Evolutionary conservation across 2,113 vertebrate species (phyloP), one percentile per base, ranked within the genome.

Genomic region (Thalassoma bifasciatum): DNA sequence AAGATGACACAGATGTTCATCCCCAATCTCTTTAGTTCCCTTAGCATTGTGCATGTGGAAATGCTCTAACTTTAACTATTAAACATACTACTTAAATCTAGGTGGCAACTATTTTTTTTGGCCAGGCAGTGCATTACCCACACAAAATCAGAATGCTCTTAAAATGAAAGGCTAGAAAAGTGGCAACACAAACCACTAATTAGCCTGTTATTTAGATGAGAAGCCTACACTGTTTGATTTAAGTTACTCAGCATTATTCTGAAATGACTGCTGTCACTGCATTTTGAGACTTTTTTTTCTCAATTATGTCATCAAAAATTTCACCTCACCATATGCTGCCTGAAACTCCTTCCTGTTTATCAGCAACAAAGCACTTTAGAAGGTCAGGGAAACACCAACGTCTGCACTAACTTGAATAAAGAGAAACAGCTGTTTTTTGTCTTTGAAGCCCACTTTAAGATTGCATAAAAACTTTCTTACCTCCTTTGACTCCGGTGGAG

Each of bases 401-500:
- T 23, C 1, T 66, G 49, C 23, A 3, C n/a, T 30, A 4, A 14
- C 2, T 11, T 21, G 36, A 54, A 42, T 8, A 50, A 53, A 21
- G 2, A 23, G 22, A 16, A 22, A n/a, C n/a, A 11, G 7, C 1
- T 44, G 13, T 13, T 12, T 16, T 16, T 16, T 19, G 17, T 47
- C 44, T 47, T 47, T 47, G 14, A 49, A 21, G 8, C 2, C 46
- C 7, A 16, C 42, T 13, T 13, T 44, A 5, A 16, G 13, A 49
- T 9, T 10, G 19, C 46, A 10, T 22, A 34, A 30, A 23, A 5
- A 1, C 23, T 21, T 24, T 62, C 63, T 47, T 85, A 98, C 98
- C 98, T 96, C 98, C 97, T 95, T 99, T 99, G 78, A 99, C 96
- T 60, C 97, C 98, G 38, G 97, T 98, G 78, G 98, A 98, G 85